phyloP scores from a whole-genome alignment of 2,113 vertebrate genomes.

The Excalfactoria chinensis region DNA sequence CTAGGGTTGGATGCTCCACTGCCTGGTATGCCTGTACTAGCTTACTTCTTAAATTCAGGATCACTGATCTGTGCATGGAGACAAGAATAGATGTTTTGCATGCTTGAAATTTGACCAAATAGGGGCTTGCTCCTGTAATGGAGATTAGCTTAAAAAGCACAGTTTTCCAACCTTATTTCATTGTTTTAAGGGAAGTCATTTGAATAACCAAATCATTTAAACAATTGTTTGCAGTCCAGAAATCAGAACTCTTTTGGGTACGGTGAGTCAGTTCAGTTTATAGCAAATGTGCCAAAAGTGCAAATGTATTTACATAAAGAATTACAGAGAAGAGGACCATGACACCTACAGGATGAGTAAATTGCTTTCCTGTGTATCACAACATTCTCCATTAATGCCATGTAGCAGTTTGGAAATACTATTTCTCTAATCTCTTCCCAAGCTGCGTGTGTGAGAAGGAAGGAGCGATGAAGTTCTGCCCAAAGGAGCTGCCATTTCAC shows the following conservation, averaged over 20 bases:
- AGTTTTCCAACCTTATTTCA: neutral
- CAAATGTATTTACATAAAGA: neutral
- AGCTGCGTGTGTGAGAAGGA: neutral
- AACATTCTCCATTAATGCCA: conserved; percentile 17
- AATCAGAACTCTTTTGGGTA: neutral
- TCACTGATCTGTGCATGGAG: neutral
- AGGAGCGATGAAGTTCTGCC: neutral
- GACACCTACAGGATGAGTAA: neutral
- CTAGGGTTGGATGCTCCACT: neutral
- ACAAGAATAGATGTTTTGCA: neutral
- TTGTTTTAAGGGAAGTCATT: neutral
- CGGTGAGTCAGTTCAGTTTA: neutral
- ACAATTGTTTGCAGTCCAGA: neutral
- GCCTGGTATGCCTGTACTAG: neutral
- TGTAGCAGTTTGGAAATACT: neutral
- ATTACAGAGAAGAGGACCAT: neutral
- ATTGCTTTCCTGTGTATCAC: neutral
- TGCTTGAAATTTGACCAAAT: neutral
- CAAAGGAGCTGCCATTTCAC: neutral
- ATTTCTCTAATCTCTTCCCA: neutral
- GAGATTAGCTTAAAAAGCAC: neutral
- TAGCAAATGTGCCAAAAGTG: neutral
- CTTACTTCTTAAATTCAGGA: neutral
- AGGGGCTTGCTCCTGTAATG: neutral
- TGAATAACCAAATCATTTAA: conserved; percentile 1